Evolutionary conservation across 2,888 invertebrate species (phyloP).

Genomic region (Leptopilina drosophilae): DNA sequence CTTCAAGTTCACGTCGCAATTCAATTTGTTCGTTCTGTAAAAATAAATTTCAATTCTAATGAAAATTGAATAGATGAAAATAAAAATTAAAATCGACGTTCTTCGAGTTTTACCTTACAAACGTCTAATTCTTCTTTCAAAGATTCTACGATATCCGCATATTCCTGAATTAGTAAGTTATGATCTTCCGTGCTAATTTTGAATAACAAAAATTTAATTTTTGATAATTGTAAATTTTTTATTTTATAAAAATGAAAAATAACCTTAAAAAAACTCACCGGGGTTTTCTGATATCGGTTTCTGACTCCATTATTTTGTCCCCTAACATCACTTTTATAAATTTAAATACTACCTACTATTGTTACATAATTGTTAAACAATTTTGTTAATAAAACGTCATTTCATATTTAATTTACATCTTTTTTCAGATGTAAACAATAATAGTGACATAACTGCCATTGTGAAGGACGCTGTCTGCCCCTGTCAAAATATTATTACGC

Average conservation of each 20-base stretch:
- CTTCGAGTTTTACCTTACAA: conserved; percentile 63
- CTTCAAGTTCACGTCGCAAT: conserved; percentile 65
- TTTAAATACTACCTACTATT: not conserved
- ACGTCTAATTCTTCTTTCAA: conserved; percentile 65
- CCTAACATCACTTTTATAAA: not conserved
- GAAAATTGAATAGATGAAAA: no score
- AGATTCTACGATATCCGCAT: conserved; percentile 55
- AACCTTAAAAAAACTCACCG: conserved; percentile 20
- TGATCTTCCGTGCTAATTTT: conserved; percentile 26
- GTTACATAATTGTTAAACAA: not conserved
- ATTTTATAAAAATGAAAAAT: not conserved
- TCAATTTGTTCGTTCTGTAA: conserved; percentile 67
- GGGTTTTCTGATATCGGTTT: conserved; percentile 20
- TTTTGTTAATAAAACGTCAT: not conserved
- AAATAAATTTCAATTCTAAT: conserved; percentile 31
- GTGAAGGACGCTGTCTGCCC: not conserved
- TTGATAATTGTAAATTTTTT: not conserved
- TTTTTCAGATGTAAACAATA: conserved; percentile 15
- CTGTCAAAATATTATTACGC: not conserved
- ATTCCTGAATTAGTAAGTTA: conserved; percentile 31
- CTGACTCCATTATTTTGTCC: conserved; percentile 35
- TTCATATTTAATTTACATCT: conserved; percentile 8
- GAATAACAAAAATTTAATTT: not conserved
- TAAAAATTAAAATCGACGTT: no score
- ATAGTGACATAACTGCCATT: not conserved